phyloP scores from a whole-genome alignment of 2,113 vertebrate species.

The Lethenteron reissneri region DNA sequence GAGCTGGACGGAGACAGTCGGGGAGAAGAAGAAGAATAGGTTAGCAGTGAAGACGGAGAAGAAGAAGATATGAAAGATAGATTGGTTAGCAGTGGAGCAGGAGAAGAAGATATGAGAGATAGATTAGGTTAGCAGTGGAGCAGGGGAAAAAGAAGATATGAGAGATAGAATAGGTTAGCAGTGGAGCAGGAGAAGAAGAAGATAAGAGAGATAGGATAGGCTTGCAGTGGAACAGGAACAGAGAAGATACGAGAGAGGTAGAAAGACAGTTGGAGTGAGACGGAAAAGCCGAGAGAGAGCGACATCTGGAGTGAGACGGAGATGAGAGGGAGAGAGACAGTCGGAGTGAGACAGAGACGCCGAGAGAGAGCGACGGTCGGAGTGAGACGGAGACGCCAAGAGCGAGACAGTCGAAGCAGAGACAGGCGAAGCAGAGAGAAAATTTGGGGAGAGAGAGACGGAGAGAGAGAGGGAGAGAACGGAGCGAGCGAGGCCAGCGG shows the following conservation, averaged over 20 bases:
- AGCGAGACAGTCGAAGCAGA: too few species aligned
- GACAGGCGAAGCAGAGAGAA: neutral
- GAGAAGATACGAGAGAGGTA: neutral
- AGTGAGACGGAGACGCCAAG: too few species aligned
- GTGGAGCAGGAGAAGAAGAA: neutral
- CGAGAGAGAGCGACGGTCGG: too few species aligned
- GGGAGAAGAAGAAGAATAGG: neutral
- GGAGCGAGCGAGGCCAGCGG: neutral
- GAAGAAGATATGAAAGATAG: neutral
- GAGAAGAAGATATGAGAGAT: neutral
- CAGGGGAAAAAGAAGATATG: neutral
- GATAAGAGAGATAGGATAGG: neutral
- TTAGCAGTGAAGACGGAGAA: neutral
- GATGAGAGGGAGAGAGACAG: too few species aligned
- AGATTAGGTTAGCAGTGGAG: neutral
- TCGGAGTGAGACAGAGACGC: too few species aligned
- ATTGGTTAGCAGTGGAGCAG: neutral
- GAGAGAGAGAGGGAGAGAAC: neutral
- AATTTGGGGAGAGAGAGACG: neutral
- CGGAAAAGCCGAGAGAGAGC: too few species aligned
- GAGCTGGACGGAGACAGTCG: too few species aligned
- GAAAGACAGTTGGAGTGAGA: too few species aligned
- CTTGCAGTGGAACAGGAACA: neutral
- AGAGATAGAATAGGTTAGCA: neutral
- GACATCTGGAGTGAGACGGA: too few species aligned